Percentiles rank a stretch among this genome's conserved stretches.
Conservation (phyloP, 2,797 vertebrate species). For the Salarias fasciatus region DNA sequence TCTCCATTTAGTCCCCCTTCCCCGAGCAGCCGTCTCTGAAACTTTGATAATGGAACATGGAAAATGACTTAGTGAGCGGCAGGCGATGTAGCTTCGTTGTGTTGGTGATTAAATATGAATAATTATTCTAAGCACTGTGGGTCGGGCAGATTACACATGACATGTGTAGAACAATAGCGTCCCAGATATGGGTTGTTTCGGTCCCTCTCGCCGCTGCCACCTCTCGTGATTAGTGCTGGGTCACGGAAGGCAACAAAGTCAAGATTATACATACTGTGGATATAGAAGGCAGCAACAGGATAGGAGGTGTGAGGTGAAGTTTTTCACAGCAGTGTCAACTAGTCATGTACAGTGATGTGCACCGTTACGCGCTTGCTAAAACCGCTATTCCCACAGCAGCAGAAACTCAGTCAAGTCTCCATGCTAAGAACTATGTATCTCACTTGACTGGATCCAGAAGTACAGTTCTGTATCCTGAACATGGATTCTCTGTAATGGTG, state of each 20-base stretch:
- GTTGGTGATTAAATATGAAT: constrained; percentile 87
- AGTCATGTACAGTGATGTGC: constrained; percentile 37
- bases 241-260: constrained; percentile 39
- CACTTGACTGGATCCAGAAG: constrained; percentile 54
- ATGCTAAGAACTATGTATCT: constrained; percentile 45
- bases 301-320: constrained; percentile 27
- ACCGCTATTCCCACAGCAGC: constrained; percentile 59
- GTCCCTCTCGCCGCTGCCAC: constrained; percentile 45
- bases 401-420: constrained; percentile 48
- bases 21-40: constrained; percentile 80
- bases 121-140: constrained; percentile 79
- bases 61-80: constrained; percentile 84
- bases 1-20: constrained; percentile 83
- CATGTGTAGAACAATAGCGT: constrained; percentile 85
- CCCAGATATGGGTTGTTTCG: constrained; percentile 71
- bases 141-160: constrained; percentile 83
- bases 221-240: constrained; percentile 53
- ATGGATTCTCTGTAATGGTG: constrained; percentile 79
- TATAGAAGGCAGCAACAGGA: constrained; percentile 35
- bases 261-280: constrained; percentile 29
- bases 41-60: constrained; percentile 88
- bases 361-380: constrained; percentile 60
- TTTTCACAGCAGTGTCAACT: constrained; percentile 32
- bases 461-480: constrained; percentile 58
- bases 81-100: constrained; percentile 74